These are phyloP conservation scores for Motacilla tschutschensis DNA, from an alignment of 2,113 vertebrate genomes.

Conservation along the genomic window DNA sequence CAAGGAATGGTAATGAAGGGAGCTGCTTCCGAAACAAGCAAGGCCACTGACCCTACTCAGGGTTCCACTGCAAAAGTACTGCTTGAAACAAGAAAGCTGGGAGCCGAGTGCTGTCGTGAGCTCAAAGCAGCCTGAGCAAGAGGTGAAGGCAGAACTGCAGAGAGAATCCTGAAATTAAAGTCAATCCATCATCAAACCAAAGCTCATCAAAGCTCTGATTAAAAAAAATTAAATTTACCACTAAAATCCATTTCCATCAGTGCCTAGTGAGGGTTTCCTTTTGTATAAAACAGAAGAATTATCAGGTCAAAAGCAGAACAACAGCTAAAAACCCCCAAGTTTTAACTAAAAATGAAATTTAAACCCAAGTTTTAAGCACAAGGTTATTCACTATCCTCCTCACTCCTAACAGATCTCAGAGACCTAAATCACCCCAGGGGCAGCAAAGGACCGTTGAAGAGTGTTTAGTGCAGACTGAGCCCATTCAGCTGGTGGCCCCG, in stretches of 20 bases:
- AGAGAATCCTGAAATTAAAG: background rate
- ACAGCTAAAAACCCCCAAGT: background rate
- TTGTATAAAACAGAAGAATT: background rate
- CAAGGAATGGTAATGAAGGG: slow-evolving; percentile 2
- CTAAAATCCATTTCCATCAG: background rate
- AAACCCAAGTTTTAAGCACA: background rate
- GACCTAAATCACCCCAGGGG: background rate
- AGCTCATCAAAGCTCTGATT: rapidly evolving
- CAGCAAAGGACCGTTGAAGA: rapidly evolving
- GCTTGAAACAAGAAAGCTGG: background rate
- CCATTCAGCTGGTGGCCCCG: no score
- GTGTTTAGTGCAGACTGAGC: rapidly evolving
- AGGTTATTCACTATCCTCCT: rapidly evolving
- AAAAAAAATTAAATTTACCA: background rate
- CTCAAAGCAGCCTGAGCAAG: background rate
- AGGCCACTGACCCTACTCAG: slow-evolving; percentile 13
- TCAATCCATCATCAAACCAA: background rate
- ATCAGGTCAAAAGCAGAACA: background rate
- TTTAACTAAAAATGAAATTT: background rate
- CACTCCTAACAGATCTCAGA: background rate
- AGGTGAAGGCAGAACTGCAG: background rate
- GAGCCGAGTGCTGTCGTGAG: background rate
- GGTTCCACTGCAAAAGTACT: background rate
- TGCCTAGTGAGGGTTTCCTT: rapidly evolving
- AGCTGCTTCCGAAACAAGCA: slow-evolving; percentile 25